phyloP scores from a whole-genome alignment of 2,113 vertebrate species.

The Ophiodon elongatus region DNA sequence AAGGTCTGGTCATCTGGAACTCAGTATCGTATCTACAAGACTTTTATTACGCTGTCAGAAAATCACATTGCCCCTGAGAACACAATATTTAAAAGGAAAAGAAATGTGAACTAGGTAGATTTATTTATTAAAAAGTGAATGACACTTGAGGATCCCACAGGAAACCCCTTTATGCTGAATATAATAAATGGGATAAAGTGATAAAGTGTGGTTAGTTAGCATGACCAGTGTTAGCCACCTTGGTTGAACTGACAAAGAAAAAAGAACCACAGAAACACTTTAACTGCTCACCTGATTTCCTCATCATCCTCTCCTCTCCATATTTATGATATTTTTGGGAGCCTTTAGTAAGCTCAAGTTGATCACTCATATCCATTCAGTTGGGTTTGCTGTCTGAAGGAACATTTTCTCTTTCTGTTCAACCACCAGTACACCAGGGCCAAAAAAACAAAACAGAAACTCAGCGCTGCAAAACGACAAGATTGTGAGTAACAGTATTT shows the following conservation, averaged over 20 bases:
- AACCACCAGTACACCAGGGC: conserved; percentile 3
- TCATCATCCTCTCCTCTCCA: background rate
- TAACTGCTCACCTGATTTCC: background rate
- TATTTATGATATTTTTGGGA: background rate
- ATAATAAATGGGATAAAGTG: background rate
- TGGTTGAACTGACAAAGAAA: background rate
- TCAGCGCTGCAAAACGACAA: conserved; percentile 16
- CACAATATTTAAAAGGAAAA: no score
- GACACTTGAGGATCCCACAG: background rate
- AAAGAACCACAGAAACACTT: background rate
- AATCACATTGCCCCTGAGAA: no score
- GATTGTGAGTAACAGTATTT: background rate
- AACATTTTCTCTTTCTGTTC: conserved; percentile 28
- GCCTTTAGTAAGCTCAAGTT: background rate
- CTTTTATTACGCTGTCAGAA: no score
- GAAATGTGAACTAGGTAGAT: no score
- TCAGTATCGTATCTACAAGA: no score
- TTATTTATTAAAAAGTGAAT: no score
- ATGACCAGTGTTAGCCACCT: background rate
- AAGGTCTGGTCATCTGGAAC: no score
- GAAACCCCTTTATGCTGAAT: background rate
- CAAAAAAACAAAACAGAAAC: background rate
- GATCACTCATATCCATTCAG: conserved; percentile 15
- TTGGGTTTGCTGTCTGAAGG: conserved; percentile 6
- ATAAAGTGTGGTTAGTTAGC: background rate